Evolutionary conservation across 2,888 invertebrate genomes (phyloP), one percentile per base, ranked within the genome.

Genomic region (Leptinotarsa juncta): DNA sequence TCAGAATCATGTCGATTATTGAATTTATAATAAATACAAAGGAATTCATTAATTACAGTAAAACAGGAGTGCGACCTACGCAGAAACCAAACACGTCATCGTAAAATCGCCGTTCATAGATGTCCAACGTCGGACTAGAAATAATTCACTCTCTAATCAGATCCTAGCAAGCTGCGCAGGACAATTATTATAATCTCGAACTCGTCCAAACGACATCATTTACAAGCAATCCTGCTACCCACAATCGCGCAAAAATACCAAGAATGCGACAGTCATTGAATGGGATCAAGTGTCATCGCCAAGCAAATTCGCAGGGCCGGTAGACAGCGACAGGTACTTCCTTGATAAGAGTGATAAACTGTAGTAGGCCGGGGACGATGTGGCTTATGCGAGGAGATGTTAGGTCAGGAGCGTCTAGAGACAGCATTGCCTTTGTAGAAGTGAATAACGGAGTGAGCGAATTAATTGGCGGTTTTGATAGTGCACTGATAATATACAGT

Each of bases 281-380:
- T 74, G 74, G 77, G 73, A 77, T 75, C 77, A 73, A 75, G 73
- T 78, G 76, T 77, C 78, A 76, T 76, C 74, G 68, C 67, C 73
- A 70, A 60, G 76, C 73, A 71, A 68, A 76, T 73, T 70, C 65
- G 67, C 53, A 68, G 70, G 68, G 75, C 73, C 70, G 42, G 57
- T 42, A 68, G 77, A 62, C 62, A 62, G 42, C 62, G n/a, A 77
- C 77, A 78, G 79, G 70, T 76, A 81, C 83, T 84, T 83, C 84
- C 83, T 82, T 81, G 83, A 85, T 84, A 83, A 82, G 79, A 81
- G 78, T 77, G 83, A 84, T 84, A 84, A 83, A 81, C 82, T 79
- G 81, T 83, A 83, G 82, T 84, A 82, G 84, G 81, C 82, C 83
- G 84, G 49, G 83, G 82, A 83, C 81, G 83, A 82, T 83, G 84